A percentile compares a stretch with the other conserved stretches of the same genome.
Evolutionary conservation across 2,113 vertebrate species (phyloP).

Genomic region (Aplodontia rufa): DNA sequence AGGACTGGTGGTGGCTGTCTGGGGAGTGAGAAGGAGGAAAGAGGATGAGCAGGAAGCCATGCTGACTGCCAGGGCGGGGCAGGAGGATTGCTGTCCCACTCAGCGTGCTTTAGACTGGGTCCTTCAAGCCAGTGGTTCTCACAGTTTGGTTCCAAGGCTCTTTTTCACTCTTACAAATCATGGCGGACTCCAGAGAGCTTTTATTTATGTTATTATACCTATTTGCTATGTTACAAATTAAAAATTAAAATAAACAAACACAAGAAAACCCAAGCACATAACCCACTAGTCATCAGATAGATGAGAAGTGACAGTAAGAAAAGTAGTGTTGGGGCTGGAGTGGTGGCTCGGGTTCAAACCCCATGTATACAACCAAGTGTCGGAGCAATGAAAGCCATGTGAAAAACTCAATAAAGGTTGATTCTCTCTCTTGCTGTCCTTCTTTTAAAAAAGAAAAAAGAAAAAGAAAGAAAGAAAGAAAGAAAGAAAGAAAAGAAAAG

Average conservation of each 20-base stretch:
- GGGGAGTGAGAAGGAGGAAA: background rate
- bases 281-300: background rate
- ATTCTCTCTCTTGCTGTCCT: no score
- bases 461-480: no score
- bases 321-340: background rate
- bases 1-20: background rate
- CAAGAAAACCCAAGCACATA: background rate
- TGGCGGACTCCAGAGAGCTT: background rate
- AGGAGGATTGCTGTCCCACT: accelerated
- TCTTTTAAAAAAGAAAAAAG: no score
- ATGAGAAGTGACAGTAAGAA: background rate
- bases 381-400: no score
- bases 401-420: no score
- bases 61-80: no score
- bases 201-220: background rate
- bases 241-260: background rate
- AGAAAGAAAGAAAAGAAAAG: no score
- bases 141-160: background rate
- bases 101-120: background rate
- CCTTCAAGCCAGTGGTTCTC: background rate
- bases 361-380: no score
- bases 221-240: background rate
- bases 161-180: constrained; percentile 23
- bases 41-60: background rate
- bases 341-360: no score